Base-by-base conservation (phyloP, 1,140 invertebrate species). In the Aphis craccivora region DNA sequence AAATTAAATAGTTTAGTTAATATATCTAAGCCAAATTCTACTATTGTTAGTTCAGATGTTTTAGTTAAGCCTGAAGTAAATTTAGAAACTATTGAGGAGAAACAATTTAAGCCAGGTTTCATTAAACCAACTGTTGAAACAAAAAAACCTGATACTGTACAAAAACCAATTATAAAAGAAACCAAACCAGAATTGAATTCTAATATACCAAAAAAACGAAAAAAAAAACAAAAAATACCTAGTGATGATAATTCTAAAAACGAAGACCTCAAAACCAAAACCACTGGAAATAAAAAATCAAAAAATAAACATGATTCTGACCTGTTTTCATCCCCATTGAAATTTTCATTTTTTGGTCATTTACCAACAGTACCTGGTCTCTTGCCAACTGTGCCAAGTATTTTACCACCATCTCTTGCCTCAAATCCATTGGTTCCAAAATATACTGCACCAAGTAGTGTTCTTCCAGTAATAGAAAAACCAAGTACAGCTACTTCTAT, bases 261-360 rank as follows among this genome's bases (percentile, higher is more conserved):
- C 4, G 1, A 8, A 55, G 48, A 86, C n/a, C 9, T 22, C 18
- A 76, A n/a, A 91, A 53, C 8, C 35, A 91, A 35, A 18, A 93
- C 55, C 20, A 84, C 1, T 86, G 48, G n/a, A 35, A 86, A 22
- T 22, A 93, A 93, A 67, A 93, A 93, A 55, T 20, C 22, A 2
- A 93, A 93, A 93, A 93, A 0, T 22, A 53, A 81, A 51, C 76
- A 93, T 60, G 81, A 93, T 53, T 53, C 23, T 8, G 48, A 83
- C 22, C 1, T 93, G 9, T 55, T 9, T 53, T 51, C 67, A 37
- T 76, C 91, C 4, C 76, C 91, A 11, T n/a, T 92, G 23, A 93
- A 93, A 48, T 93, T 93, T 84, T 93, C 91, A 86, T 93, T 93
- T 86, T 93, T 93, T 93, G 91, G 91, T 25, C 40, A 81, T 51